Percentiles rank a stretch among this genome's conserved stretches.
phyloP scores from a whole-genome alignment of 30 jellyfish, hydroid and myxozoan genomes.

The Turritopsis dohrnii region DNA sequence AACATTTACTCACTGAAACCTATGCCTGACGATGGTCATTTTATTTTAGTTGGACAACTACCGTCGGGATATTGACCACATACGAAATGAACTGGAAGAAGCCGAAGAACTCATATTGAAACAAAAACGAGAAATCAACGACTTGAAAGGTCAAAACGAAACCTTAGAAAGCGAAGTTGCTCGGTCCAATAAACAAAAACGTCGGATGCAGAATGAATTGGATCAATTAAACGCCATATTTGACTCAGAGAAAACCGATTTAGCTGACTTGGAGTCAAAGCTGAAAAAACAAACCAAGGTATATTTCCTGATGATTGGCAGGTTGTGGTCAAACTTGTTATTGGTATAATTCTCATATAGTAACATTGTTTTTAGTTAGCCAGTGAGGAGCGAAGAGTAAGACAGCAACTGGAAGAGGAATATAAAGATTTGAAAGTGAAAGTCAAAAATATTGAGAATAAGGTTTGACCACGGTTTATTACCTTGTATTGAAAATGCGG shows the following conservation, averaged over 20 bases:
- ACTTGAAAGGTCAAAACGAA: slow-evolving; percentile 6
- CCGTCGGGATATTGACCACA: slow-evolving; percentile 36
- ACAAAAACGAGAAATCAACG: slow-evolving; percentile 36
- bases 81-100: slow-evolving; percentile 33
- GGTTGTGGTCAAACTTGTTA: not conserved
- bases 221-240: slow-evolving; percentile 44
- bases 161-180: slow-evolving; percentile 27
- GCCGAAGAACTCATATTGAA: slow-evolving; percentile 26
- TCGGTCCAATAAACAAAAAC: slow-evolving; percentile 22
- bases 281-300: slow-evolving; percentile 23
- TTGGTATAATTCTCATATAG: not conserved
- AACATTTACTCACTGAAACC: too few species aligned
- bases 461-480: slow-evolving; percentile 8
- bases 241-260: slow-evolving; percentile 39
- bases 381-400: slow-evolving; percentile 24
- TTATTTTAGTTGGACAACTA: slow-evolving; percentile 22
- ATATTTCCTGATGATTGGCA: too few species aligned
- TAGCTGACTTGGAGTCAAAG: slow-evolving; percentile 23
- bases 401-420: slow-evolving; percentile 31
- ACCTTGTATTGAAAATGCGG: not conserved
- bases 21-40: not conserved
- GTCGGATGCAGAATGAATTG: slow-evolving; percentile 30
- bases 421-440: slow-evolving; percentile 6
- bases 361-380: not conserved
- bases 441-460: not conserved